Evolutionary conservation across 2,113 vertebrate genomes (phyloP).

Genomic region (Hepsetus odoe): DNA sequence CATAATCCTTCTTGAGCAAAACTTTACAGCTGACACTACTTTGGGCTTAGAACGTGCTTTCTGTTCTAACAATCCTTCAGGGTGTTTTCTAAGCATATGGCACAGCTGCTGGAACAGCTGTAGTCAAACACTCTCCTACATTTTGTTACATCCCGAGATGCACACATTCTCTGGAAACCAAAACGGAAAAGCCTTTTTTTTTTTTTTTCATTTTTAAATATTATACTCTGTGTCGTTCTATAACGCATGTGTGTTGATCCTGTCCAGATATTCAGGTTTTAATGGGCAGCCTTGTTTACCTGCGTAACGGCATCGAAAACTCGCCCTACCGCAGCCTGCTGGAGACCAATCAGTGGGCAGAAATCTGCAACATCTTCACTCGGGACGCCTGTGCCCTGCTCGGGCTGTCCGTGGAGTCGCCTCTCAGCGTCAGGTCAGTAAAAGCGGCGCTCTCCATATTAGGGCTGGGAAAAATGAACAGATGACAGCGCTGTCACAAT

Average conservation of each 20-base stretch:
- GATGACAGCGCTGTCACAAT: no score
- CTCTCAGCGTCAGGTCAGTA: slow-evolving; percentile 87
- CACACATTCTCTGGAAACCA: background rate
- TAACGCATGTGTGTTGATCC: background rate
- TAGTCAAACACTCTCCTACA: background rate
- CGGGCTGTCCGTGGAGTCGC: slow-evolving; percentile 89
- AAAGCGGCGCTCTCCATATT: background rate
- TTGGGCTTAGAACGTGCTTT: background rate
- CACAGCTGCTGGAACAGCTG: background rate
- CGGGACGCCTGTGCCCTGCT: slow-evolving; percentile 86
- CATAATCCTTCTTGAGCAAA: background rate
- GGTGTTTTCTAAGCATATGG: background rate
- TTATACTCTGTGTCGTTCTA: no score
- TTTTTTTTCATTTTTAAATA: no score
- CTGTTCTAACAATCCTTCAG: background rate
- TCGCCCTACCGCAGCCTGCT: slow-evolving; percentile 86
- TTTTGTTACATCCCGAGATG: no score
- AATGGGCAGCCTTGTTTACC: slow-evolving; percentile 91
- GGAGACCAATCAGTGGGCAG: slow-evolving; percentile 87
- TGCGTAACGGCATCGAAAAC: slow-evolving; percentile 88
- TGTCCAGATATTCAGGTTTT: slow-evolving; percentile 87
- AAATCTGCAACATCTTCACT: slow-evolving; percentile 90
- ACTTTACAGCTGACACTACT: background rate
- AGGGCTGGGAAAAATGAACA: no score
- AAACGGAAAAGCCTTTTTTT: background rate